These are phyloP conservation scores for Oreochromis niloticus DNA, from an alignment of 2,113 vertebrate genomes.

Conservation along the genomic window DNA sequence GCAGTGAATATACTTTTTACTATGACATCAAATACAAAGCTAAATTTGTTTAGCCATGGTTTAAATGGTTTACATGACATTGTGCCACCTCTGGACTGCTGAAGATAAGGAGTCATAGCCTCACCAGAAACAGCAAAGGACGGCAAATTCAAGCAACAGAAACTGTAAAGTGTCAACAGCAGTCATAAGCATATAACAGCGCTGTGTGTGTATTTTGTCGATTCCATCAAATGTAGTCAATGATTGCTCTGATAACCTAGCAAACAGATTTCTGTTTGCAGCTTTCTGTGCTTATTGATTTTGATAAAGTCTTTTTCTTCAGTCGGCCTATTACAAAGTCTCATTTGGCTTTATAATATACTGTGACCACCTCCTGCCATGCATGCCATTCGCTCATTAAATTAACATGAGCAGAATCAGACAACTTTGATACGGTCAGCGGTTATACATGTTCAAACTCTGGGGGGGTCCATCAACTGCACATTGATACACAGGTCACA, in stretches of 20 bases:
- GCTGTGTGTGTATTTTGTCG: neutral
- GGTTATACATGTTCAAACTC: neutral
- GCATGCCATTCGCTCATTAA: conserved; percentile 39
- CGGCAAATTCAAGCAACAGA: neutral
- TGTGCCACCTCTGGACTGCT: neutral
- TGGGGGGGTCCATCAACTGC: neutral
- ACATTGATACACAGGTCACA: neutral
- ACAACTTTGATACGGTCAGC: conserved; percentile 24
- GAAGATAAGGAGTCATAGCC: neutral
- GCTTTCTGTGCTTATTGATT: conserved; percentile 43
- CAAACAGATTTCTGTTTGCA: conserved; percentile 3
- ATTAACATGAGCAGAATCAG: conserved; percentile 41
- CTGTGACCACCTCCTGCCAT: conserved; percentile 28
- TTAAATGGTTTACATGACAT: neutral
- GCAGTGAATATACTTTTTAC: neutral
- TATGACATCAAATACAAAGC: neutral
- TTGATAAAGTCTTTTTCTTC: conserved; percentile 31
- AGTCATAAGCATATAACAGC: neutral
- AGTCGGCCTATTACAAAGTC: conserved; percentile 30
- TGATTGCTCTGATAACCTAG: conserved; percentile 21
- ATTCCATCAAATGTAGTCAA: conserved; percentile 4
- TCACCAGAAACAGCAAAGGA: neutral
- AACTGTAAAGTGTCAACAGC: neutral
- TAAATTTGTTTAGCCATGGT: neutral
- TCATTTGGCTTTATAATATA: conserved; percentile 42